These are phyloP conservation scores for Neoarius graeffei DNA, from an alignment of 2,113 vertebrate genomes.

Conservation along the genomic window DNA sequence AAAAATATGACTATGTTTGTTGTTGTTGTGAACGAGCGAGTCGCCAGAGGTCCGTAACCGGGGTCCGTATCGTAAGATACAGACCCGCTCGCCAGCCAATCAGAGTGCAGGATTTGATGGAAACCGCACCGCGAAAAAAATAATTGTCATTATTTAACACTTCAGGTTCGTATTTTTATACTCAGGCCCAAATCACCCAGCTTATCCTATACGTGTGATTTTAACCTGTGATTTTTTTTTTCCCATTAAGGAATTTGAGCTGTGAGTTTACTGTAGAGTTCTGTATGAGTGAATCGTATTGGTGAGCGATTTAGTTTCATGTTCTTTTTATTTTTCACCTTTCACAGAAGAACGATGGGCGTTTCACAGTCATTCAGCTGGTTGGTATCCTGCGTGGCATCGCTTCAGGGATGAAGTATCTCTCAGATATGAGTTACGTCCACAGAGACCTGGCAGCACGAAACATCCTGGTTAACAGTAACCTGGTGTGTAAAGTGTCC, in stretches of 20 bases:
- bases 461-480: conserved; percentile 97
- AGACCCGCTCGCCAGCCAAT: too few relatives aligned
- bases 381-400: conserved; percentile 96
- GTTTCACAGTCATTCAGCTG: conserved; percentile 96
- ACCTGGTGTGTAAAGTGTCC: conserved; percentile 97
- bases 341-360: conserved; percentile 92
- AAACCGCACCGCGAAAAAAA: too few relatives aligned
- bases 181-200: not conserved
- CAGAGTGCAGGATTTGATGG: too few relatives aligned
- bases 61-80: too few relatives aligned
- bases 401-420: conserved; percentile 96
- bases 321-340: not conserved
- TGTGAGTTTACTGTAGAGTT: not conserved
- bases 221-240: not conserved
- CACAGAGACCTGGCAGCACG: conserved; percentile 94
- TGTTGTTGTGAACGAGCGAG: too few relatives aligned
- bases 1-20: too few relatives aligned
- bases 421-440: conserved; percentile 98
- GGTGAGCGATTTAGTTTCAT: not conserved
- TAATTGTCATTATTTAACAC: not conserved
- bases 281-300: not conserved
- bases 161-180: not conserved
- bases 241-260: not conserved
- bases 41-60: too few relatives aligned
- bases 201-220: not conserved